Conservation (phyloP, 2,888 invertebrate species). For the Mythimna pallens region DNA sequence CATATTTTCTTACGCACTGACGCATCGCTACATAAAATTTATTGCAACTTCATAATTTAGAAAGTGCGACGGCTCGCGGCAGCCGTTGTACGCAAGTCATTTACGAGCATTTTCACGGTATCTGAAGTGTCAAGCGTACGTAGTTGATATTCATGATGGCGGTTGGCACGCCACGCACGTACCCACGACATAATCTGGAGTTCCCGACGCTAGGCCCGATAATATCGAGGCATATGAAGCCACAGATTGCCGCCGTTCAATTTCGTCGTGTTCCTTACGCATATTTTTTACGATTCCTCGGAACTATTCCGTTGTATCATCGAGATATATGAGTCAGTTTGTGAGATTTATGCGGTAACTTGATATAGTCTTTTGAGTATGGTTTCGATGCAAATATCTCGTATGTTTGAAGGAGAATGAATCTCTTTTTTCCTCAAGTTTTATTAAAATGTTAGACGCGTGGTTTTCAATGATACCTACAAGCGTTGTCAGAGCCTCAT, state of each 20-base stretch:
- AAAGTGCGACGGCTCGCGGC: slow-evolving; percentile 31
- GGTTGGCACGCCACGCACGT: slow-evolving; percentile 72
- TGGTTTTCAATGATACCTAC: slow-evolving; percentile 7
- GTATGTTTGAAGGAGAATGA: neutral
- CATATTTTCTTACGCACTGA: slow-evolving; percentile 13
- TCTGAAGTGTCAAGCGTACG: slow-evolving; percentile 70
- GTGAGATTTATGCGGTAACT: slow-evolving; percentile 57
- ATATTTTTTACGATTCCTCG: slow-evolving; percentile 57
- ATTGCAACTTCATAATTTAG: slow-evolving; percentile 58
- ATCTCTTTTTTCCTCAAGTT: neutral
- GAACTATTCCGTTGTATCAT: slow-evolving; percentile 60
- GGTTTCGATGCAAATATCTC: slow-evolving; percentile 43
- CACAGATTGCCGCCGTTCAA: slow-evolving; percentile 64
- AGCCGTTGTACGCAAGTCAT: slow-evolving; percentile 46
- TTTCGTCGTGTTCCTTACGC: slow-evolving; percentile 54
- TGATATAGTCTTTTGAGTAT: slow-evolving; percentile 37
- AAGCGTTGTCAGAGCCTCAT: slow-evolving; percentile 15
- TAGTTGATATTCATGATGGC: slow-evolving; percentile 75
- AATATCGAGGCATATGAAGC: slow-evolving; percentile 63
- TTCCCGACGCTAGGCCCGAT: slow-evolving; percentile 63
- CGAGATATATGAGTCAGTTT: slow-evolving; percentile 58
- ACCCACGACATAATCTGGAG: slow-evolving; percentile 61
- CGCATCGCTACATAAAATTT: slow-evolving; percentile 34
- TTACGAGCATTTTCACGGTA: slow-evolving; percentile 65
- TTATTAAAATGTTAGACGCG: slow-evolving; percentile 6